These are phyloP conservation scores for Naja naja DNA, from an alignment of 2,113 vertebrate species.

Conservation along the genomic window DNA sequence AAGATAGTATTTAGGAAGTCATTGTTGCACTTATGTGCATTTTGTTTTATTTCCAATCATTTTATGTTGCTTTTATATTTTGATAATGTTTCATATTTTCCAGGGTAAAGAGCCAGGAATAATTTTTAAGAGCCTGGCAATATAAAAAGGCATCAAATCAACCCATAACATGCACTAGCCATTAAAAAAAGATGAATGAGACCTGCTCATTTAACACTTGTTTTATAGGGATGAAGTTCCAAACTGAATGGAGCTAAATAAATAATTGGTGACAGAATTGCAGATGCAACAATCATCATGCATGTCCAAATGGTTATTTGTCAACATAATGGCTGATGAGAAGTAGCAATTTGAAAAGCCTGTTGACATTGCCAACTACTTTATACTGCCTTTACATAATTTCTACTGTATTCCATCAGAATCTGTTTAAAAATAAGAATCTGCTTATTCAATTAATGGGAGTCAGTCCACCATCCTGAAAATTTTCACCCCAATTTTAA, in stretches of 20 bases:
- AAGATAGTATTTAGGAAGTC: neutral
- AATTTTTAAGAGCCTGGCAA: neutral
- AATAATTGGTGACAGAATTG: neutral
- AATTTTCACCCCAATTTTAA: conserved; percentile 45
- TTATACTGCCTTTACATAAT: conserved; percentile 12
- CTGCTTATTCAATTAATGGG: conserved; percentile 14
- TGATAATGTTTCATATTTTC: neutral
- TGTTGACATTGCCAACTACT: neutral
- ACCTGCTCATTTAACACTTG: neutral
- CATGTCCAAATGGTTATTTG: neutral
- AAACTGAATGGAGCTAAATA: neutral
- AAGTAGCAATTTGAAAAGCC: neutral
- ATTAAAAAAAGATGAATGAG: neutral
- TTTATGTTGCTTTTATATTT: neutral
- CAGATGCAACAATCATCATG: neutral
- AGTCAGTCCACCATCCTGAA: conserved; percentile 22
- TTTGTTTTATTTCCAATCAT: neutral
- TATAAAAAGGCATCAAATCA: neutral
- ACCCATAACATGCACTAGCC: neutral
- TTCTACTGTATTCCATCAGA: conserved; percentile 27
- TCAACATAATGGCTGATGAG: neutral
- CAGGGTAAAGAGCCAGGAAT: neutral
- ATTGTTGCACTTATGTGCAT: neutral
- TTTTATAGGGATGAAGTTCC: neutral
- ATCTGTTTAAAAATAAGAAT: conserved; percentile 7